Conservation (phyloP, 2,888 invertebrate species). For the Nematopogon swammerdamellus region DNA sequence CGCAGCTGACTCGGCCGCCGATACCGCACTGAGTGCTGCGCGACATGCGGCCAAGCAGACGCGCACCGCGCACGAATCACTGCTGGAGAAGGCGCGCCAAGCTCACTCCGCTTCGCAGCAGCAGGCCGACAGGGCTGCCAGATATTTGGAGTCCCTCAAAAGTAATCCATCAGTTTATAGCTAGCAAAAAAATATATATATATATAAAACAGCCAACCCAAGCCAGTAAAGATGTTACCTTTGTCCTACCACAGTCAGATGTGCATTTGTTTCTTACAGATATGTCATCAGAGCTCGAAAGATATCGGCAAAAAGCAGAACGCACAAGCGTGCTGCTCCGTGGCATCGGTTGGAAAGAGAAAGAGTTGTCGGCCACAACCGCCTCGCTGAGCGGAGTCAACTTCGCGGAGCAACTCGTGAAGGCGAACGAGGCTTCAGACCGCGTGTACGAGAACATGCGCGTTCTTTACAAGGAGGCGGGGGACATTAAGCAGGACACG, state of each 20-base stretch:
- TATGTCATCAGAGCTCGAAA: constrained; percentile 22
- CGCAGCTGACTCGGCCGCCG: constrained; percentile 34
- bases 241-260: too few relatives aligned
- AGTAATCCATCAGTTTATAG: too few relatives aligned
- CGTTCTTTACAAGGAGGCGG: constrained; percentile 43
- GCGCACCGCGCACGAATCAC: constrained; percentile 24
- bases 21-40: constrained; percentile 27
- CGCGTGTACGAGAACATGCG: constrained; percentile 37
- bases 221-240: too few relatives aligned
- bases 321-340: constrained; percentile 35
- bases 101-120: constrained; percentile 53
- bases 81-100: constrained; percentile 48
- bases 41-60: constrained; percentile 15
- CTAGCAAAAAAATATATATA: too few relatives aligned
- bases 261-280: constrained; percentile 6
- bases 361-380: constrained; percentile 26
- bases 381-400: constrained; percentile 7
- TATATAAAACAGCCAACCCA: too few relatives aligned
- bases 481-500: constrained; percentile 42
- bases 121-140: constrained; percentile 50
- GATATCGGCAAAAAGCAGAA: constrained; percentile 31
- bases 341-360: constrained; percentile 42
- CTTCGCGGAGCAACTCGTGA: constrained; percentile 16
- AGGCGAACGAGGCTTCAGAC: constrained; percentile 19
- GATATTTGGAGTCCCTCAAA: constrained; percentile 42